phyloP scores from a whole-genome alignment of 2,797 vertebrate genomes.

The Spinibarbus caldwelli region DNA sequence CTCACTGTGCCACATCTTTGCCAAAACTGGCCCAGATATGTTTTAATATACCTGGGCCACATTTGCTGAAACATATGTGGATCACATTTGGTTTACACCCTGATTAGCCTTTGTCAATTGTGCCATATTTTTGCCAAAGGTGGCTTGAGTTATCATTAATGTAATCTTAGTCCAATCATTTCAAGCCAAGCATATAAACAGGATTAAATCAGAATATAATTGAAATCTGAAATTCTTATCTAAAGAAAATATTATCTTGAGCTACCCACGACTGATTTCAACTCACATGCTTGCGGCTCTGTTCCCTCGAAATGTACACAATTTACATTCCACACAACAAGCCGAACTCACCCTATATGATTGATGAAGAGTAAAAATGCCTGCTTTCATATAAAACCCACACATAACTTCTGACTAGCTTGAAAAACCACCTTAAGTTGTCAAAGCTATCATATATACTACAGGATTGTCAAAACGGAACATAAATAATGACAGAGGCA shows the following conservation, averaged over 20 bases:
- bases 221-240: constrained; percentile 36
- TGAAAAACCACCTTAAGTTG: neutral
- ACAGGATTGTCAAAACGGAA: neutral
- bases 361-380: neutral
- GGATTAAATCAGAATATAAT: constrained; percentile 8
- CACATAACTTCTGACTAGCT: neutral
- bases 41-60: no score
- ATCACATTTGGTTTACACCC: no score
- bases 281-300: neutral
- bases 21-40: no score
- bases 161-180: constrained; percentile 11
- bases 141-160: neutral
- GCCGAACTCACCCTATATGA: neutral
- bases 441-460: neutral
- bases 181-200: neutral
- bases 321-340: constrained; percentile 38
- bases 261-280: neutral
- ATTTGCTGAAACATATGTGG: no score
- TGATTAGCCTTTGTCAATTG: no score
- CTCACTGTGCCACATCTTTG: no score
- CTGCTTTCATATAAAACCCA: neutral
- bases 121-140: no score
- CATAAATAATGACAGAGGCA: neutral
- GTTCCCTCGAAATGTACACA: constrained; percentile 19
- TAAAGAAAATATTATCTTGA: constrained; percentile 39